Evolutionary conservation across 2,797 vertebrate genomes (phyloP).

Genomic region (Salarias fasciatus): DNA sequence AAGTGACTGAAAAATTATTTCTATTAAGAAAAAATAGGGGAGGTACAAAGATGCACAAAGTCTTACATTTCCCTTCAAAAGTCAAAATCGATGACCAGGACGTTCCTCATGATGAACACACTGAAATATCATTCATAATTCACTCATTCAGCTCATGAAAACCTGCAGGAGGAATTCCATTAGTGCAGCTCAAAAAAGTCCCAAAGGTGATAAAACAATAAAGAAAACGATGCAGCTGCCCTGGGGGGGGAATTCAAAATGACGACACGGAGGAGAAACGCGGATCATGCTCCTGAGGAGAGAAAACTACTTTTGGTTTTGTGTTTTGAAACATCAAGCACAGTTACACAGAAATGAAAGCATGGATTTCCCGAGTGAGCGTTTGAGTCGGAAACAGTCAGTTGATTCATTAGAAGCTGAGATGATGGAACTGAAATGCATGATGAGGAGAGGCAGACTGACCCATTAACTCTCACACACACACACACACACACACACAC

Average conservation of each 20-base stretch:
- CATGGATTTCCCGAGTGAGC: too few relatives aligned
- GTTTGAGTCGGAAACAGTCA: background rate
- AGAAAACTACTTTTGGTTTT: constrained; percentile 36
- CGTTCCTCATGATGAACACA: background rate
- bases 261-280: background rate
- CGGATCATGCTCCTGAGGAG: background rate
- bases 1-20: too few relatives aligned
- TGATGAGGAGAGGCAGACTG: constrained; percentile 14
- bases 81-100: background rate
- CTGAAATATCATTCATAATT: too few relatives aligned
- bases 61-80: background rate
- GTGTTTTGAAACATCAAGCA: constrained; percentile 23
- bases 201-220: constrained; percentile 1
- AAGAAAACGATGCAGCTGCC: background rate
- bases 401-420: background rate
- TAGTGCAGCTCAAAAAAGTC: constrained; percentile 1
- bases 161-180: constrained; percentile 1
- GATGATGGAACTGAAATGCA: constrained; percentile 5
- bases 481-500: constrained; percentile 25
- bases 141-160: background rate
- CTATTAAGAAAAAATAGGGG: too few relatives aligned
- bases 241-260: background rate
- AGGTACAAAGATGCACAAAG: too few relatives aligned
- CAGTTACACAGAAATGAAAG: background rate
- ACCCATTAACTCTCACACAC: constrained; percentile 17